These are phyloP conservation scores for Montifringilla adamsi DNA, from an alignment of 2,113 vertebrate genomes.

Conservation along the genomic window DNA sequence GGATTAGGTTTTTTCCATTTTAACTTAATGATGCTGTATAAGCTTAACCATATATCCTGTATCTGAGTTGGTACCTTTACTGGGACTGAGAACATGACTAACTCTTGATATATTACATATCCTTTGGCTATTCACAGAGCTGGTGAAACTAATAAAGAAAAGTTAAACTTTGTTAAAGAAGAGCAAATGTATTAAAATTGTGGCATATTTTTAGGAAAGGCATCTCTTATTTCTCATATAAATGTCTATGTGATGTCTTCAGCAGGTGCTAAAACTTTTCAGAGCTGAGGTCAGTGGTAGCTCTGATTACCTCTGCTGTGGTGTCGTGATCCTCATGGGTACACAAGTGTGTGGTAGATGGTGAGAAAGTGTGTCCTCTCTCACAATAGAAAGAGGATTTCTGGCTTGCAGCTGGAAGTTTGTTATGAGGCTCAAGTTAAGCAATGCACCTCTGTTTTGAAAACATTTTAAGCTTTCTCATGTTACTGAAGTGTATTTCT, in stretches of 20 bases:
- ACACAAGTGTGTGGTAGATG: neutral
- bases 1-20: neutral
- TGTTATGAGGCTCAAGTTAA: neutral
- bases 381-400: neutral
- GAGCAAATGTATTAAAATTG: neutral
- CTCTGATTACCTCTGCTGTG: neutral
- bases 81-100: neutral
- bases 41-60: neutral
- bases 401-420: neutral
- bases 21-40: neutral
- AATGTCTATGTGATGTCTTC: neutral
- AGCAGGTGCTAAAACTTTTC: neutral
- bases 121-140: neutral
- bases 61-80: neutral
- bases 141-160: neutral
- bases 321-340: rapidly evolving
- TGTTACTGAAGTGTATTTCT: slow-evolving; percentile 13
- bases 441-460: neutral
- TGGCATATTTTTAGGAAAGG: neutral
- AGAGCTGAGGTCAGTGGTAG: neutral
- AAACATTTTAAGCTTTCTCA: slow-evolving; percentile 20
- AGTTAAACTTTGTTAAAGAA: neutral
- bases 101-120: neutral
- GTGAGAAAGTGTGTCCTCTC: neutral
- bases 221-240: neutral